Conservation (phyloP, 1,140 invertebrate genomes). For the Watersipora subatra region DNA sequence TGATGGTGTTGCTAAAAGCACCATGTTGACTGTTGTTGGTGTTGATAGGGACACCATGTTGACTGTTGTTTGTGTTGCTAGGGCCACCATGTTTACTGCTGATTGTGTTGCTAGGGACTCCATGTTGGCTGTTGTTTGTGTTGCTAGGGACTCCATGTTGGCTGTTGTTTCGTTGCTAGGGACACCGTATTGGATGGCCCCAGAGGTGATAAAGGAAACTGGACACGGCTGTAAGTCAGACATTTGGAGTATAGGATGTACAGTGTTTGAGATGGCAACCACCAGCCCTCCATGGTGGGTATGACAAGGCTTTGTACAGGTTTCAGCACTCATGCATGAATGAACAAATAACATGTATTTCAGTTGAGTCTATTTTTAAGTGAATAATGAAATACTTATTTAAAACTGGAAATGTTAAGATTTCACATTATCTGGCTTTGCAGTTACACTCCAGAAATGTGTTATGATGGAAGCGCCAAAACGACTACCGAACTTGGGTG, state of each 20-base stretch:
- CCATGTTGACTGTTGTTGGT: no score
- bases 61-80: no score
- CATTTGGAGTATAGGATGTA: constrained; percentile 40
- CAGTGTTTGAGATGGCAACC: constrained; percentile 40
- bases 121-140: no score
- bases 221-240: constrained; percentile 39
- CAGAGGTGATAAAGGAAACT: constrained; percentile 67
- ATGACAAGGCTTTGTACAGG: not conserved
- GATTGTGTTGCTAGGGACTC: no score
- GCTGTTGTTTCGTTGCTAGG: no score
- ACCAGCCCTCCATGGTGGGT: constrained; percentile 35
- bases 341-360: not conserved
- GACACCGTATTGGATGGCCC: constrained; percentile 86
- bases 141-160: no score
- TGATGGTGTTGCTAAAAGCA: no score
- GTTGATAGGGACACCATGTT: no score
- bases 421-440: not conserved
- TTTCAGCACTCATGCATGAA: not conserved
- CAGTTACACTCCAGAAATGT: no score
- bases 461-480: no score
- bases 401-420: not conserved
- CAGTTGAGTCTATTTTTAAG: not conserved
- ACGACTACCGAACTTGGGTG: no score
- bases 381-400: not conserved
- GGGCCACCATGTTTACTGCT: no score